Conservation (phyloP, 2,113 vertebrate species). For the Ptilorrhoa leucosticta region DNA sequence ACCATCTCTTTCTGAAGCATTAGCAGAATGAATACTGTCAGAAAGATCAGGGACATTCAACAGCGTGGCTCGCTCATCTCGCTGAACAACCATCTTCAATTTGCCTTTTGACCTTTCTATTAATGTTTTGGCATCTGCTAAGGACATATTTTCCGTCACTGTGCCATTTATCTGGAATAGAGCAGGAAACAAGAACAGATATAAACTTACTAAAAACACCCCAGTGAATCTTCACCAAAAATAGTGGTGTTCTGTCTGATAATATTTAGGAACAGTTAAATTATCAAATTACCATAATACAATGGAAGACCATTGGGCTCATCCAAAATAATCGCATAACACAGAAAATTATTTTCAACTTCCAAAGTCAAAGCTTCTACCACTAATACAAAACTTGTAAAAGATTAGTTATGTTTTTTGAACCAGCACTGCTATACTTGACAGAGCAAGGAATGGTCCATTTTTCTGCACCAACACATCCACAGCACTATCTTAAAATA, state of each 20-base stretch:
- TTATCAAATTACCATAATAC: neutral
- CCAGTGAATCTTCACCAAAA: neutral
- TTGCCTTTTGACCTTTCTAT: conserved; percentile 99
- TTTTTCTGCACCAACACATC: neutral
- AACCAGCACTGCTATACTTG: neutral
- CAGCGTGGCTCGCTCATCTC: conserved; percentile 92
- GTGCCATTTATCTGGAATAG: conserved; percentile 93
- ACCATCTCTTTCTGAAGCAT: conserved; percentile 97
- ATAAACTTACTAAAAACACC: neutral
- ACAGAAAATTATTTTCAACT: neutral
- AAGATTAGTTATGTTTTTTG: neutral
- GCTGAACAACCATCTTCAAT: conserved; percentile 98
- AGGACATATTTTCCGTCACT: conserved; percentile 98
- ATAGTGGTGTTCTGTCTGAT: neutral
- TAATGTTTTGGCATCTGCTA: conserved; percentile 97
- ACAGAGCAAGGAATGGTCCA: neutral
- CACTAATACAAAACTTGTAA: neutral
- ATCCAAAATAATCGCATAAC: neutral
- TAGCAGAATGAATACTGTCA: conserved; percentile 96
- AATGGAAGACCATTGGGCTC: neutral
- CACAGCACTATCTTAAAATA: neutral
- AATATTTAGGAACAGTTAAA: neutral
- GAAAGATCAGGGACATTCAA: conserved; percentile 96
- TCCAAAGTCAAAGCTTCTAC: neutral
- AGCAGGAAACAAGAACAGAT: neutral